Evolutionary conservation across 2,888 invertebrate species (phyloP), one percentile per base, ranked within the genome.

Genomic region (Hermaeophaga mercurialis): DNA sequence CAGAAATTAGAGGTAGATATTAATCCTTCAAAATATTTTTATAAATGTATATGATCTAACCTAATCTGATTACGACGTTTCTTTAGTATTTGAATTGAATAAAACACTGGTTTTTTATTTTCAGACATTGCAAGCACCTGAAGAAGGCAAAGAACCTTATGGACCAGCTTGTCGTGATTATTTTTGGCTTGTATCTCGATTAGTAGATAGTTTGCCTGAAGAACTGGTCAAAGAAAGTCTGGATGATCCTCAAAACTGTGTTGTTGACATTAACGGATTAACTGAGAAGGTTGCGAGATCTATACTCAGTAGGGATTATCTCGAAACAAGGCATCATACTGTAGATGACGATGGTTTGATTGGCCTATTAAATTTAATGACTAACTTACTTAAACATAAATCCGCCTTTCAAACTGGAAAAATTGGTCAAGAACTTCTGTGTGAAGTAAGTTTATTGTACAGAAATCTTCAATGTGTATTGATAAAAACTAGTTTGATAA

Each of bases 131-230:
- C 69, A 70, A 39, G 67, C 85, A 39, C 83, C 84, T 0, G 89
- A 90, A 68, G 90, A 90, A 73, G 91, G 91, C n/a, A 94, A 96
- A 73, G 95, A 95, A 72, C 93, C 94, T 0, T 95, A 94, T 73
- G 96, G 95, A 0, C 94, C 95, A 1, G 95, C 95, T 1, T 96
- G 95, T 73, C 81, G 94, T 5, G 96, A 96, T 75, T 96, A 94
- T 77, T 96, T 96, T 76, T 95, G 95, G 94, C 81, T 96, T 2
- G 83, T 94, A 9, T 92, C 94, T 63, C 83, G 94, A 24, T 82
- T 96, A 12, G 90, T 96, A 1, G 96, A 96, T 70, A 91, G 91
- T 1, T 74, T 94, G 19, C 89, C 91, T 0, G 88, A 88, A 54
- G 91, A 91, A 59, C 84, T 89, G 67, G 85, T 92, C 19, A 88